These are phyloP conservation scores for Hystrix cristata DNA, from an alignment of 2,113 vertebrate species.

Conservation along the genomic window DNA sequence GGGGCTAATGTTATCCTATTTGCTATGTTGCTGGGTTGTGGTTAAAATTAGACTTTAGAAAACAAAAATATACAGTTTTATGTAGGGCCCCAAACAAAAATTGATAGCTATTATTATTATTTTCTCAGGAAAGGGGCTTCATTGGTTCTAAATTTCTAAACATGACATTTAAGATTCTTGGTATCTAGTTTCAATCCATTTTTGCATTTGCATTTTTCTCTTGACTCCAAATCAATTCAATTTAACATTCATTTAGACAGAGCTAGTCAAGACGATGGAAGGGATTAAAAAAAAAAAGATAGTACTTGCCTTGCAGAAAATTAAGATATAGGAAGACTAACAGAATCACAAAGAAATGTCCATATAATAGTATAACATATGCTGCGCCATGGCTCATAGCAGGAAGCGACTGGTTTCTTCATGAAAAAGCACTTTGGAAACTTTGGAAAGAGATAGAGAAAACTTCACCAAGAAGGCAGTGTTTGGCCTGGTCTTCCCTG, in stretches of 20 bases:
- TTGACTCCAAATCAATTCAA: background rate
- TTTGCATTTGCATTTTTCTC: background rate
- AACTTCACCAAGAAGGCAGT: background rate
- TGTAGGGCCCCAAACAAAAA: background rate
- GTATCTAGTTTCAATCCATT: background rate
- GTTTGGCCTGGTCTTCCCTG: rapidly evolving
- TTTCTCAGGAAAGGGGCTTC: background rate
- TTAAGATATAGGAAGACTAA: background rate
- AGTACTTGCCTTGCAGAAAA: background rate
- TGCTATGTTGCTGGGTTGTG: background rate
- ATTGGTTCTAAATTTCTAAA: background rate
- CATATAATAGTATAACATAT: too few relatives aligned
- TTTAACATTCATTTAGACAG: background rate
- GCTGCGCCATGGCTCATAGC: rapidly evolving
- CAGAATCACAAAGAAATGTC: background rate
- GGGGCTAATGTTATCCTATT: background rate
- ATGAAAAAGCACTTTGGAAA: background rate
- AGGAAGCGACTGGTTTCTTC: background rate
- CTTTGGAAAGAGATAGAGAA: background rate
- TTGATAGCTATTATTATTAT: background rate
- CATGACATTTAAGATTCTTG: background rate
- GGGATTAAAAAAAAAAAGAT: background rate
- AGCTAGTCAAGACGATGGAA: background rate
- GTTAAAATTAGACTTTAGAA: background rate
- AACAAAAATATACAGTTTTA: background rate